Percentiles rank a stretch among this genome's conserved stretches.
Conservation (phyloP, 2,888 invertebrate species). For the Auanema sp. region DNA sequence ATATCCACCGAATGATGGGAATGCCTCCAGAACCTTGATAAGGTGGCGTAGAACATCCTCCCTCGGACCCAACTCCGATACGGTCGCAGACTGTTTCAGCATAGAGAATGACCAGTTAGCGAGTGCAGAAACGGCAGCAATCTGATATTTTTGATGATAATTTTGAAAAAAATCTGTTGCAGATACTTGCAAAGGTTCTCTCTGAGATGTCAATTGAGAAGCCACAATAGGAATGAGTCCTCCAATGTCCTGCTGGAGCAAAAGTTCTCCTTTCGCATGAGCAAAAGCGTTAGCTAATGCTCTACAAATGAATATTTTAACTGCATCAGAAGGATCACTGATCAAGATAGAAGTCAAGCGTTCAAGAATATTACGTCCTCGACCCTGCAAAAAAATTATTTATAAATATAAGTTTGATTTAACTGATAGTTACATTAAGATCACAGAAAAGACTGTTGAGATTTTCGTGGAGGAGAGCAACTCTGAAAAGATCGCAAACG, state of each 20-base stretch:
- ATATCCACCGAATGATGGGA: slow-evolving; percentile 30
- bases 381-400: slow-evolving; percentile 12
- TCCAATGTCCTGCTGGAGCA: slow-evolving; percentile 35
- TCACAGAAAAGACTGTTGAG: slow-evolving; percentile 69
- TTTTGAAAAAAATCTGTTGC: not conserved
- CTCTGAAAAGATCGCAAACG: slow-evolving; percentile 81
- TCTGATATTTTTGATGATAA: slow-evolving; percentile 20
- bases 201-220: not conserved
- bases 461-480: slow-evolving; percentile 77
- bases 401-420: not conserved
- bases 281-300: slow-evolving; percentile 81
- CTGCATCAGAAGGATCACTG: slow-evolving; percentile 71
- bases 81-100: slow-evolving; percentile 37
- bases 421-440: slow-evolving; percentile 17
- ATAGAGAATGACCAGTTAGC: slow-evolving; percentile 52
- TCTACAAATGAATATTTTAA: slow-evolving; percentile 77
- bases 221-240: slow-evolving; percentile 27
- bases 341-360: slow-evolving; percentile 67
- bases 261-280: slow-evolving; percentile 66
- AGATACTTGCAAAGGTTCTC: not conserved
- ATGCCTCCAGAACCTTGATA: slow-evolving; percentile 36
- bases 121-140: slow-evolving; percentile 48
- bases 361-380: slow-evolving; percentile 63
- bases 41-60: slow-evolving; percentile 55
- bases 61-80: slow-evolving; percentile 55